Percentiles rank a stretch among this genome's conserved stretches.
Conservation (phyloP, 2,797 vertebrate genomes). For the Sphaeramia orbicularis region DNA sequence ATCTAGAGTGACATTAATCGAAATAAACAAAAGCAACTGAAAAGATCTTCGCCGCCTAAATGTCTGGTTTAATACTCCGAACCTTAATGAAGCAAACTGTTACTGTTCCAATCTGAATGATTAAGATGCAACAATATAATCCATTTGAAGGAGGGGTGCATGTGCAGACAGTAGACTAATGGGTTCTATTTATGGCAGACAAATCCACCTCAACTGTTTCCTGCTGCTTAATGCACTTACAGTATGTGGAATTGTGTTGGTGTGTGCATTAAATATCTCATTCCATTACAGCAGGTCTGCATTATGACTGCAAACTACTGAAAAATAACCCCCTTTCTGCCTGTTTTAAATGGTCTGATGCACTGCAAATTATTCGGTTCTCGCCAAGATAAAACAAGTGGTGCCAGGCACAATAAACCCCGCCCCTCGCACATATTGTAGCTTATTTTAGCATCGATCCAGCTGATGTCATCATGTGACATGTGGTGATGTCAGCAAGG, state of each 20-base stretch:
- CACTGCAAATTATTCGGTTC: no score
- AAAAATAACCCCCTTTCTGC: neutral
- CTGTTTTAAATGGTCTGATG: neutral
- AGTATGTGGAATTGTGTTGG: neutral
- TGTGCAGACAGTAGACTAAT: neutral
- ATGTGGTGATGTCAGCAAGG: no score
- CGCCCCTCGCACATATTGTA: no score
- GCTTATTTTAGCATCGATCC: no score
- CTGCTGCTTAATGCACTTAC: neutral
- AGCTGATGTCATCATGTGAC: no score
- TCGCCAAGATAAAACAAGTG: no score
- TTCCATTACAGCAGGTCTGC: neutral
- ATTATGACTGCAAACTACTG: neutral
- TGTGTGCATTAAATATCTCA: neutral
- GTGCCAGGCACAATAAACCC: no score
- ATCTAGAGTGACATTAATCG: conserved; percentile 2
- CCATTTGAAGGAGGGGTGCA: neutral
- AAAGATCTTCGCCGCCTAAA: neutral
- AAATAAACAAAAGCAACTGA: conserved; percentile 4
- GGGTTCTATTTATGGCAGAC: neutral
- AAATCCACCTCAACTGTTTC: neutral
- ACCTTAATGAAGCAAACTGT: conserved; percentile 10
- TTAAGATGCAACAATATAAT: conserved; percentile 3
- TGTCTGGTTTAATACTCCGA: neutral
- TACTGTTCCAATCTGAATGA: neutral